phyloP scores from a whole-genome alignment of 2,888 invertebrate genomes.

The Limnephilus lunatus region DNA sequence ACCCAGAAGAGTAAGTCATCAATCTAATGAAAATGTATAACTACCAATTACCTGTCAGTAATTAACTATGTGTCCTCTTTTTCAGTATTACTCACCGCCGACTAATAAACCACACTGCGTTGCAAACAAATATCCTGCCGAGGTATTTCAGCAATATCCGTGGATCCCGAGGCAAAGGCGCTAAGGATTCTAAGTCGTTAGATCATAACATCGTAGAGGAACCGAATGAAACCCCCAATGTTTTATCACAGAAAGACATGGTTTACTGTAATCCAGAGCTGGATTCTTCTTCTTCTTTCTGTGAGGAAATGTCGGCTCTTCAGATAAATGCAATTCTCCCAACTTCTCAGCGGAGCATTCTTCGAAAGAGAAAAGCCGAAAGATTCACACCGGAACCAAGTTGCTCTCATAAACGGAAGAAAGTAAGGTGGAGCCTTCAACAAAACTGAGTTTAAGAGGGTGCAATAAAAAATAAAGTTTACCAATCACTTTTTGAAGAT shows the following conservation, averaged over 20 bases:
- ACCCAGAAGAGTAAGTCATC: not conserved
- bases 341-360: not conserved
- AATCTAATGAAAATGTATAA: not conserved
- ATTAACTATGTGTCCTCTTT: not conserved
- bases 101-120: not conserved
- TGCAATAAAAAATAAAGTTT: not conserved
- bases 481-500: not conserved
- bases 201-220: not conserved
- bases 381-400: not conserved
- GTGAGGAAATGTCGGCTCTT: not conserved
- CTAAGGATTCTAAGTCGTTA: not conserved
- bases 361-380: not conserved
- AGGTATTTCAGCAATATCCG: not conserved
- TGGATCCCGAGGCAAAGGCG: not conserved
- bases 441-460: not conserved
- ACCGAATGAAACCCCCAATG: not conserved
- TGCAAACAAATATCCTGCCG: not conserved
- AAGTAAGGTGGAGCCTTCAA: too few relatives aligned
- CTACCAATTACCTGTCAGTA: not conserved
- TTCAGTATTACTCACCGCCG: conserved; percentile 1
- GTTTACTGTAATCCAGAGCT: not conserved
- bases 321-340: not conserved
- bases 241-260: conserved; percentile 12
- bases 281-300: not conserved
- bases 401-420: not conserved